Base-by-base conservation (phyloP, 2,888 invertebrate species). In the Hyposoter didymator region DNA sequence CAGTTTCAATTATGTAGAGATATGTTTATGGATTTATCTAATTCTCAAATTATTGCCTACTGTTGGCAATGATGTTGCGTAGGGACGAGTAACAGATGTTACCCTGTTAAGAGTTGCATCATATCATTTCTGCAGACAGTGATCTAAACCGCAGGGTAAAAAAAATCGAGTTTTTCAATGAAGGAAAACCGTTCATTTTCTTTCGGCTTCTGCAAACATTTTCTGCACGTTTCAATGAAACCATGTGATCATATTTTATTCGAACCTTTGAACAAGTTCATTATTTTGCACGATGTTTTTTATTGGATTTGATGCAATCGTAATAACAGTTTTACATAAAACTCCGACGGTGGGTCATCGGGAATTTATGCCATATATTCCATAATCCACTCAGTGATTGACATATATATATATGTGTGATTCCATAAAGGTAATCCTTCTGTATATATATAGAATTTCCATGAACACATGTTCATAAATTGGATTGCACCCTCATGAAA, bases 1-100 rank as follows among this genome's bases (percentile, higher is more conserved):
- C 17, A 52, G 52, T 52, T 52, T 52, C 52, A 7, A 52, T 8
- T 8, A 52, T 52, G 8, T 28, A 69, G 19, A 35, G 19, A 49
- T 17, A 55, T n/a, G 4, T 43, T 28, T 43, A 22, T n/a, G 22
- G 10, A 19, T 32, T 3, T 1, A 6, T 22, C 49, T 28, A 47
- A 85, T 75, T 70, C 55, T 82, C 59, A 78, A 84, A 82, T 82
- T 66, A 74, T 62, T 19, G 66, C 32, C 66, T 3, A 7, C n/a
- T 45, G 59, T 59, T n/a, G 59, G 49, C 47, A 67, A 85, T 76
- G 45, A 66, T 70, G 76, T 82, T 79, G 82, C 75, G 74, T 47
- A 43, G 69, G 32, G 14, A 28, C 49, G 17, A 12, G 49, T 17
- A n/a, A 12, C 19, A 35, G 12, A 12, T 28, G 10, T 59, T 28